Conservation (phyloP, 2,797 vertebrate species). For the Chaetophractus vellerosus region DNA sequence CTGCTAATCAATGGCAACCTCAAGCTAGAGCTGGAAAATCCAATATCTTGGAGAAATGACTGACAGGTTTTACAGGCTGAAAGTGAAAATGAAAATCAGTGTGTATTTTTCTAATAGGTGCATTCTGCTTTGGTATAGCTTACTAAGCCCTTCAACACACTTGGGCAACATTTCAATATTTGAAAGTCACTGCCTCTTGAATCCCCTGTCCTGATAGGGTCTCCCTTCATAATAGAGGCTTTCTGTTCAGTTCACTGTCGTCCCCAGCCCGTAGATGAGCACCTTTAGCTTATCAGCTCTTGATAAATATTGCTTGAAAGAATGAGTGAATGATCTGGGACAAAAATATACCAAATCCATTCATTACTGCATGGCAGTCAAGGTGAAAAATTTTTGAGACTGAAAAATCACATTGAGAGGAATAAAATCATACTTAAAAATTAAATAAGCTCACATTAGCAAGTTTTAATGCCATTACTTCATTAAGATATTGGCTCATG, state of each 20-base stretch:
- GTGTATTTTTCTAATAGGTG: slow-evolving; percentile 31
- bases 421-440: not conserved
- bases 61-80: slow-evolving; percentile 53
- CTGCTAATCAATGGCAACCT: slow-evolving; percentile 2
- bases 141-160: not conserved
- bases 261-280: not conserved
- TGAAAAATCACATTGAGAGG: slow-evolving; percentile 11
- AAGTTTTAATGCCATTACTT: not conserved
- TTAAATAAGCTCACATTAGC: not conserved
- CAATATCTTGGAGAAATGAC: slow-evolving; percentile 48
- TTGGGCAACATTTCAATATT: slow-evolving; percentile 1
- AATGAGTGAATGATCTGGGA: not conserved
- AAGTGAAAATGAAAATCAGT: slow-evolving; percentile 59
- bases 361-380: not conserved
- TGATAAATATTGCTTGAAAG: not conserved
- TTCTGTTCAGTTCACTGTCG: not conserved
- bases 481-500: slow-evolving; percentile 18
- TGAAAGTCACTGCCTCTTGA: slow-evolving; percentile 34
- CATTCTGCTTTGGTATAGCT: slow-evolving; percentile 19
- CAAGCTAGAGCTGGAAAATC: slow-evolving; percentile 26
- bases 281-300: not conserved
- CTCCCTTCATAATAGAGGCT: not conserved
- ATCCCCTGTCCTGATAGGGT: not conserved
- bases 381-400: slow-evolving; percentile 16
- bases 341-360: not conserved